phyloP scores from a whole-genome alignment of 2,888 invertebrate genomes.

The Ecliptopera silaceata region DNA sequence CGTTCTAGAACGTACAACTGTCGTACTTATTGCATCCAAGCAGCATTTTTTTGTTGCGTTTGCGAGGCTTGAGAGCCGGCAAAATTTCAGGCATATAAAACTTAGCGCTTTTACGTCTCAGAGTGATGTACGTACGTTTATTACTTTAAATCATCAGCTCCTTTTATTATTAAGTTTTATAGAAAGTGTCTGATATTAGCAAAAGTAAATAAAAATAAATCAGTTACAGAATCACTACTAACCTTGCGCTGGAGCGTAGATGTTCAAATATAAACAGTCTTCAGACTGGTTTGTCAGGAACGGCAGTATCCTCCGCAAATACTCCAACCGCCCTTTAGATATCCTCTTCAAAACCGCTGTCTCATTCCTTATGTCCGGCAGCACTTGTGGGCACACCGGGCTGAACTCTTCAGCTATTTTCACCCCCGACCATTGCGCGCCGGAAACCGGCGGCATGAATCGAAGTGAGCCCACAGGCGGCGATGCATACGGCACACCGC shows the following conservation, averaged over 20 bases:
- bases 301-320: slow-evolving; percentile 93
- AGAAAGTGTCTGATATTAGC: too few relatives aligned
- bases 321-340: slow-evolving; percentile 94
- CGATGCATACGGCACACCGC: slow-evolving; percentile 97
- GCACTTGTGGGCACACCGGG: slow-evolving; percentile 96
- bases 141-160: too few relatives aligned
- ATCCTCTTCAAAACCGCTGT: slow-evolving; percentile 92
- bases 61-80: too few relatives aligned
- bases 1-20: too few relatives aligned
- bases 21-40: too few relatives aligned
- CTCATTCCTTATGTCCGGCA: slow-evolving; percentile 93
- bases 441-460: slow-evolving; percentile 98
- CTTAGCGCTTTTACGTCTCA: too few relatives aligned
- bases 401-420: slow-evolving; percentile 93
- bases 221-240: slow-evolving; percentile 32
- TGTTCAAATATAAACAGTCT: slow-evolving; percentile 98
- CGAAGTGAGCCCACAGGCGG: slow-evolving; percentile 94
- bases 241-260: slow-evolving; percentile 98
- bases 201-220: background rate
- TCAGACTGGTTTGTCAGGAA: slow-evolving; percentile 96
- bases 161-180: too few relatives aligned
- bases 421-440: slow-evolving; percentile 95
- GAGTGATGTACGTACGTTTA: too few relatives aligned
- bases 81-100: too few relatives aligned
- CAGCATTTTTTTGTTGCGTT: too few relatives aligned